Percentiles rank a stretch among this genome's conserved stretches.
Conservation (phyloP, 2,113 vertebrate genomes). For the Onychostoma macrolepis region DNA sequence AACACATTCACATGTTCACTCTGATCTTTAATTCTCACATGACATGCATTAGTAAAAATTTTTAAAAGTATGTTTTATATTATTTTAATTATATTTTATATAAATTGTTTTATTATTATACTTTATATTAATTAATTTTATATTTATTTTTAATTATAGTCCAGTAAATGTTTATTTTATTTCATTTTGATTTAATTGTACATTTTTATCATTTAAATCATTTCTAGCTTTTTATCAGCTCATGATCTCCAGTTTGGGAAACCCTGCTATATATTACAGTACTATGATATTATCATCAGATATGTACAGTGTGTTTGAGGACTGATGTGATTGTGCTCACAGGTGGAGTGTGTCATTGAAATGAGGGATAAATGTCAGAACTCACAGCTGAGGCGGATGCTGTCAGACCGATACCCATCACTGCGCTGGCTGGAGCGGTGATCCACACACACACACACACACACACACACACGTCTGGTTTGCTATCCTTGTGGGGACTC, state of each 20-base stretch:
- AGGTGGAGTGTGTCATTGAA: constrained; percentile 89
- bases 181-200: background rate
- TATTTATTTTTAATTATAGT: no score
- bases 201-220: background rate
- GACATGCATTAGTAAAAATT: background rate
- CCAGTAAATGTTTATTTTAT: no score
- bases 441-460: constrained; percentile 50
- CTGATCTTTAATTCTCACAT: background rate
- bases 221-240: background rate
- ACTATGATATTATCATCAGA: background rate
- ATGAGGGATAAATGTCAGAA: constrained; percentile 85
- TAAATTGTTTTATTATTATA: no score
- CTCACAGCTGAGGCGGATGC: constrained; percentile 74
- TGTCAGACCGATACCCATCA: constrained; percentile 83
- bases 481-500: no score
- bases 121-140: no score
- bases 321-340: constrained; percentile 53
- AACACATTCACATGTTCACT: background rate
- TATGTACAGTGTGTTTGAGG: background rate
- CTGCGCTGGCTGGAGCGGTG: constrained; percentile 82
- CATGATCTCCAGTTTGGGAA: background rate
- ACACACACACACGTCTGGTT: constrained; percentile 5
- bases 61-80: no score
- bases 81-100: no score
- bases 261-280: background rate